Conservation (phyloP, 2,113 vertebrate species). For the Ceuthmochares aereus region DNA sequence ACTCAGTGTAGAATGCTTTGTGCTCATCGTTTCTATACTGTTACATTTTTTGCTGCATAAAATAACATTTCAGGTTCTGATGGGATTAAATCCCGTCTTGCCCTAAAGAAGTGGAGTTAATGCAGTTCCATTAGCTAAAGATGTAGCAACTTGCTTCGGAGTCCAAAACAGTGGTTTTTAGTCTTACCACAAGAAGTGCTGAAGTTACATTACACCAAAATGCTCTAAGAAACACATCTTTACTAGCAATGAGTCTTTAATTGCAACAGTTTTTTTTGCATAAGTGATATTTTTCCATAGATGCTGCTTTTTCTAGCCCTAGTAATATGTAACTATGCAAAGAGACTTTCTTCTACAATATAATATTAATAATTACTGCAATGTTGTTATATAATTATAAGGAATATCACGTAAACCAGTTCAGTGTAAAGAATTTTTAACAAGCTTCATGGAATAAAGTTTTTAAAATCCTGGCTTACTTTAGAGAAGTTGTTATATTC, state of each 20-base stretch:
- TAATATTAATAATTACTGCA: neutral
- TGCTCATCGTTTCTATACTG: neutral
- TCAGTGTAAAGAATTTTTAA: neutral
- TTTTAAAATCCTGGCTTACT: neutral
- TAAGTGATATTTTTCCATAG: neutral
- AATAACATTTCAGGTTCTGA: neutral
- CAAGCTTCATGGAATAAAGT: neutral
- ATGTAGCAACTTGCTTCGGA: neutral
- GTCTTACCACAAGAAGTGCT: neutral
- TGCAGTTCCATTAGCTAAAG: neutral
- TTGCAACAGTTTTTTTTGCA: neutral
- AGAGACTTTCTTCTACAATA: neutral
- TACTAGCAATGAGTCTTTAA: neutral
- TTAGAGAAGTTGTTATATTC: neutral
- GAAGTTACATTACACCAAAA: neutral
- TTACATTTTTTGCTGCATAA: neutral
- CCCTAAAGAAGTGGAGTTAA: neutral
- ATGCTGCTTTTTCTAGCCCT: neutral
- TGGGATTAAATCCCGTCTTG: neutral
- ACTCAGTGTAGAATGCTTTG: neutral
- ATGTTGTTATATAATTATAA: neutral
- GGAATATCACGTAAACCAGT: neutral
- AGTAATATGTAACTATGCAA: neutral
- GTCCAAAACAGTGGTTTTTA: neutral
- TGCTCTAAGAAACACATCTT: neutral